phyloP scores from a whole-genome alignment of 2,113 vertebrate genomes.

The Cephalopholis sonnerati region DNA sequence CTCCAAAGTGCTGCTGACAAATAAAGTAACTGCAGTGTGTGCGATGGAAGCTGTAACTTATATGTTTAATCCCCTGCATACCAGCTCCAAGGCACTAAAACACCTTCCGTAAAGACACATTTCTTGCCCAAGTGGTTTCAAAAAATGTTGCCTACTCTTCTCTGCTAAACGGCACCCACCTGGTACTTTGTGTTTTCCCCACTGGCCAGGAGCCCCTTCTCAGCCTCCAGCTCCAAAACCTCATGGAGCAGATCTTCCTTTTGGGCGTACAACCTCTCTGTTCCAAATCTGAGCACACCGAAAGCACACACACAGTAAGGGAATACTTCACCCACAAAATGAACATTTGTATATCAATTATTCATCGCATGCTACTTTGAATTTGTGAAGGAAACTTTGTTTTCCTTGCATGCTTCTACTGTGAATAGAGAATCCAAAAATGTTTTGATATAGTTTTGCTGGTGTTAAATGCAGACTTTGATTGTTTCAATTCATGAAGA shows the following conservation, averaged over 20 bases:
- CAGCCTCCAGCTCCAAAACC: slow-evolving; percentile 86
- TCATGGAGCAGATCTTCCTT: slow-evolving; percentile 87
- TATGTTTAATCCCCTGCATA: background rate
- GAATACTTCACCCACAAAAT: no score
- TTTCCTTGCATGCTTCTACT: no score
- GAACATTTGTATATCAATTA: no score
- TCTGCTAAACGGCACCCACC: slow-evolving; percentile 40
- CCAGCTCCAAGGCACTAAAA: background rate
- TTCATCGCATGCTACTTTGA: no score
- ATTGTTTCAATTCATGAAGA: no score
- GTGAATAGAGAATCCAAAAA: no score
- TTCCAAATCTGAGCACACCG: slow-evolving; percentile 80
- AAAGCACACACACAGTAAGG: background rate
- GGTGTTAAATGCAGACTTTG: no score
- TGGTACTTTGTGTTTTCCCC: slow-evolving; percentile 80
- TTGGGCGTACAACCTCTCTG: slow-evolving; percentile 85
- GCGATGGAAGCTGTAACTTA: background rate
- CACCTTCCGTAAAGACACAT: background rate
- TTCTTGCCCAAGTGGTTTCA: background rate
- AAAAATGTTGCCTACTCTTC: background rate
- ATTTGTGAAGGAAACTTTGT: no score
- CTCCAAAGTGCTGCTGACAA: background rate
- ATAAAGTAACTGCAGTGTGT: background rate
- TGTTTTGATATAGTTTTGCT: no score
- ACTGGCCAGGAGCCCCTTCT: slow-evolving; percentile 76